Evolutionary conservation across 2,797 vertebrate genomes (phyloP), one percentile per base, ranked within the genome.

Genomic region (Scomberomorus guttatus): DNA sequence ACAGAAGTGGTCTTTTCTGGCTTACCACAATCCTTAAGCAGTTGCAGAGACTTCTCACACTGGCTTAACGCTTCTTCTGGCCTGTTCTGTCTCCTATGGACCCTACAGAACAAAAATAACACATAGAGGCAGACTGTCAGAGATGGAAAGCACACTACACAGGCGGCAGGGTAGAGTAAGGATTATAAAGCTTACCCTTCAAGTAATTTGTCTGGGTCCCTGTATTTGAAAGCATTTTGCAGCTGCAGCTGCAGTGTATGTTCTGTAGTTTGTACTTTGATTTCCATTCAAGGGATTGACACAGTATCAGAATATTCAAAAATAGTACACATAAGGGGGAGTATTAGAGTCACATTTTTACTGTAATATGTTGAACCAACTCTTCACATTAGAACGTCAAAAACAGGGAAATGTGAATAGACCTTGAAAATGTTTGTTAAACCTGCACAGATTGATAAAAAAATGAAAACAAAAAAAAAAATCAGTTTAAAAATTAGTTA

Each of bases 1-100:
- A 95, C 37, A 0, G 89, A 87, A 50, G 93, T 89, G 1, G 78
- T 93, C 56, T 81, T 93, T 80, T 92, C 93, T 56, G 84, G 86
- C 3, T 88, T 81, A 37, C 61, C 85, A n/a, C 50, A 74, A 25
- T 73, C 86, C 59, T 84, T 80, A 25, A 87, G 84, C 44, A 92
- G 71, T 29, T 89, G 80, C 77, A 96, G 69, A 58, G 93, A 93
- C 84, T 88, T 94, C 79, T 94, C 87, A 82, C 93, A 96, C 74
- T 87, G 87, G 8, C 54, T 66, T 15, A 96, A 76, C 11, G 95
- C 94, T 55, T 94, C 88, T 65, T 87, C 89, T 39, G 75, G 73
- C 56, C 82, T 92, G 32, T 84, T 94, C 79, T 93, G 94, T 56
- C 84, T 80, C 85, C 89, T 92, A 78, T 89, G 95, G 32, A 96